Evolutionary conservation across 2,888 invertebrate genomes (phyloP), one percentile per base, ranked within the genome.

Genomic region (Hirtodrosophila alboralis): DNA sequence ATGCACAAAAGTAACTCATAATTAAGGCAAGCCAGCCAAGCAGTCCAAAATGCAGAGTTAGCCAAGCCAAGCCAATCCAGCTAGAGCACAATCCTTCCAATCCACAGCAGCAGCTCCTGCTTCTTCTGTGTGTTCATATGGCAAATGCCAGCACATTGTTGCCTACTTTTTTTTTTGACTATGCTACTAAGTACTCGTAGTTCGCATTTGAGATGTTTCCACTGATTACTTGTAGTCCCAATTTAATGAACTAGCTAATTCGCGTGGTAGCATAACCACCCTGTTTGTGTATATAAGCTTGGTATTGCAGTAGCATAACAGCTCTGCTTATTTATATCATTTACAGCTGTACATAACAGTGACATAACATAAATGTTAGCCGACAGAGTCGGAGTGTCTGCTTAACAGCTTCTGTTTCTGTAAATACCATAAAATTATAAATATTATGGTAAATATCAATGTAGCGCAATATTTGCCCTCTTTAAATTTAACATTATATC

Each of bases 1-100:
- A 65, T 63, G 49, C 73, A 85, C 79, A 76, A 79, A 79, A 86
- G 86, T 81, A 83, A 71, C 84, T 85, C 72, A 81, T 85, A 81
- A 81, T 86, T 84, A 81, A 81, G 84, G 78, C 66, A 67, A 75
- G 53, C 61, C 45, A 65, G 60, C 64, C 49, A 28, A 53, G 45
- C 49, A 70, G 60, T 44, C 40, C 37, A 44, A 30, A 14, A 9
- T 37, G 40, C 41, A 30, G 33, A 74, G 67, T 56, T 56, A 61
- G 52, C 49, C 27, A 48, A 53, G 54, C 49, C 33, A 48, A 23
- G 23, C 23, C 23, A 23, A 23, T 21, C 12, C 34, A 12, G 37
- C 18, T 33, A 54, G 21, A 37, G 27, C 10, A 12, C 18, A 10
- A 23, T 23, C 23, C 23, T 23, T 23, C 7, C 8, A 7, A 28